Evolutionary conservation across 2,888 invertebrate species (phyloP), one percentile per base, ranked within the genome.

Genomic region (Onthophagus sagittarius): DNA sequence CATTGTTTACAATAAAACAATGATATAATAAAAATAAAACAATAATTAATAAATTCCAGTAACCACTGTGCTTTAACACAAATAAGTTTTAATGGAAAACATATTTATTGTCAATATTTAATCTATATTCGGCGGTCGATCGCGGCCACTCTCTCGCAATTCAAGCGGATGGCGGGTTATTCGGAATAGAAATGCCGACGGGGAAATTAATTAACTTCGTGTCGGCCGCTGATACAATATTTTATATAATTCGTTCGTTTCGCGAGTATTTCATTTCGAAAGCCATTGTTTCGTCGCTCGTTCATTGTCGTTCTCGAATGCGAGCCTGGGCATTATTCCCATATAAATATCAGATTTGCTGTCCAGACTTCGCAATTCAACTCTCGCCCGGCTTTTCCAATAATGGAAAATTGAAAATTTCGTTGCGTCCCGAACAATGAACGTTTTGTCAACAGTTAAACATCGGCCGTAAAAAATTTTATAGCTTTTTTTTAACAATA

Each of bases 171-270:
- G 7, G 9, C 6, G 39, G 39, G 39, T 11, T 23, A 23, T 9
- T 53, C 2, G 2, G 11, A 53, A 53, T 53, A 7, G 39, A 53
- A 53, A 53, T 7, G 1, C 9, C 39, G 39, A 53, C 39, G 39
- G 39, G 7, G 39, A 53, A 9, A 53, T 53, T 53, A 53, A 53
- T 53, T 53, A 53, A 53, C 39, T 53, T 11, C 39, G 39, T 53
- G 39, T 53, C 39, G 39, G 39, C 63, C 63, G 63, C 63, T 15
- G 63, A 14, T 63, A 63, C 63, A 63, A 63, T 63, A 63, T 63
- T 63, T 63, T 63, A 63, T 63, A 11, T 63, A 63, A 63, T 63
- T 63, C 15, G 15, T 63, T 15, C 63, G 63, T 15, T 15, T 63
- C 15, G 63, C 63, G 63, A 63, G 14, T 63, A 15, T 53, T 53